These are phyloP conservation scores for Choreutis nemorana DNA, from an alignment of 2,888 invertebrate species.

Conservation along the genomic window DNA sequence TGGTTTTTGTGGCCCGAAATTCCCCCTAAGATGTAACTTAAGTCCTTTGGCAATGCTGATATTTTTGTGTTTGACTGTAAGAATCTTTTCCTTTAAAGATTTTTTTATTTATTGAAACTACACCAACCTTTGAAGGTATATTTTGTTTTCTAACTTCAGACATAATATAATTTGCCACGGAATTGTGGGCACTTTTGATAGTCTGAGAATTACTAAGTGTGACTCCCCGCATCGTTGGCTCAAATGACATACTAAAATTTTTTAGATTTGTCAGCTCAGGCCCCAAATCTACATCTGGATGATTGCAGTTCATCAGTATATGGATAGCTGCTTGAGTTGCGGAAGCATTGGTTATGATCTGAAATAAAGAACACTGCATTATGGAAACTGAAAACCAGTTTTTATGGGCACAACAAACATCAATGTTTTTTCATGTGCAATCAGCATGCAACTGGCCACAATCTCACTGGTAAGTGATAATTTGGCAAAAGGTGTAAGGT, in stretches of 20 bases:
- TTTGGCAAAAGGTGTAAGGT: too few species aligned
- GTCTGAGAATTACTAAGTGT: slow-evolving; percentile 94
- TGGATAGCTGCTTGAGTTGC: slow-evolving; percentile 98
- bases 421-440: too few species aligned
- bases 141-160: slow-evolving; percentile 92
- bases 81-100: too few species aligned
- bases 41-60: too few species aligned
- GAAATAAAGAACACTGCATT: too few species aligned
- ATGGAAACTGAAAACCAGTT: too few species aligned
- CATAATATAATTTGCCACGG: slow-evolving; percentile 91
- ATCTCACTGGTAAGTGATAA: too few species aligned
- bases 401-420: too few species aligned
- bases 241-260: slow-evolving; percentile 88
- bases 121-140: slow-evolving; percentile 73
- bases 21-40: too few species aligned
- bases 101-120: not conserved
- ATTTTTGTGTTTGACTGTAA: too few species aligned
- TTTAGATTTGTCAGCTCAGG: slow-evolving; percentile 76
- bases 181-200: slow-evolving; percentile 95
- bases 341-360: slow-evolving; percentile 98
- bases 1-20: too few species aligned
- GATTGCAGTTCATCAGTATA: slow-evolving; percentile 88
- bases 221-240: slow-evolving; percentile 90
- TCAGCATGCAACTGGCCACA: too few species aligned
- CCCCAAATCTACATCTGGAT: slow-evolving; percentile 85